These are phyloP conservation scores for Matsumyia berberina DNA, from an alignment of 2,888 invertebrate genomes.

Conservation along the genomic window DNA sequence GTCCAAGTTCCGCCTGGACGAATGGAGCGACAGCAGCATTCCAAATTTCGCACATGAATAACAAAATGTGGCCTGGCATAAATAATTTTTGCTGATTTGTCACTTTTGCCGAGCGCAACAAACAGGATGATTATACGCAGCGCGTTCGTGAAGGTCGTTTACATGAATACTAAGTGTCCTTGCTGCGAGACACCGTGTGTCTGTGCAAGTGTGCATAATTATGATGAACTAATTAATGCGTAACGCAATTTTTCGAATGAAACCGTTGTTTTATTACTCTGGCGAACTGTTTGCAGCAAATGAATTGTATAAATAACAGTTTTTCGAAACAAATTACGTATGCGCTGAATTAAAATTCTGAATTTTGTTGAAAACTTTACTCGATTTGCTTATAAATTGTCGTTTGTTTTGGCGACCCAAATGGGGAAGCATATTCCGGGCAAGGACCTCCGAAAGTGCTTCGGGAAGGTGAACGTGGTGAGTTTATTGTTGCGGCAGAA, in stretches of 20 bases:
- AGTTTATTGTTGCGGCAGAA: constrained; percentile 6
- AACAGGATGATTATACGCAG: constrained; percentile 39
- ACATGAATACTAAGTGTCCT: constrained; percentile 61
- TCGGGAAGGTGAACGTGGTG: constrained; percentile 49
- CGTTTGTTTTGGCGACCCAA: constrained; percentile 27
- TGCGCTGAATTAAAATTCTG: constrained; percentile 61
- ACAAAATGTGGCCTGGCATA: constrained; percentile 61
- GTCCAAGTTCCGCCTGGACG: constrained; percentile 13
- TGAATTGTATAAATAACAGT: constrained; percentile 51
- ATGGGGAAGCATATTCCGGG: constrained; percentile 64
- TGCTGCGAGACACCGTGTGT: constrained; percentile 8
- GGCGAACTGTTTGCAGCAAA: constrained; percentile 42
- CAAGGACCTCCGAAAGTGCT: constrained; percentile 48
- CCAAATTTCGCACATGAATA: constrained; percentile 64
- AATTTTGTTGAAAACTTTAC: constrained; percentile 29
- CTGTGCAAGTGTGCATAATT: constrained; percentile 47
- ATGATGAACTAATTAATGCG: constrained; percentile 71
- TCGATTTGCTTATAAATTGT: constrained; percentile 38
- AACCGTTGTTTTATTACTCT: constrained; percentile 30
- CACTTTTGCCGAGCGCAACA: constrained; percentile 56
- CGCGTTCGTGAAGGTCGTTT: constrained; percentile 51
- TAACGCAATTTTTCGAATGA: constrained; percentile 60
- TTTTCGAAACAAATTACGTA: constrained; percentile 34
- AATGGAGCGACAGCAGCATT: neutral
- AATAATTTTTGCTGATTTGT: constrained; percentile 73